These are phyloP conservation scores for Artibeus lituratus DNA, from an alignment of 2,797 vertebrate genomes.

Conservation along the genomic window DNA sequence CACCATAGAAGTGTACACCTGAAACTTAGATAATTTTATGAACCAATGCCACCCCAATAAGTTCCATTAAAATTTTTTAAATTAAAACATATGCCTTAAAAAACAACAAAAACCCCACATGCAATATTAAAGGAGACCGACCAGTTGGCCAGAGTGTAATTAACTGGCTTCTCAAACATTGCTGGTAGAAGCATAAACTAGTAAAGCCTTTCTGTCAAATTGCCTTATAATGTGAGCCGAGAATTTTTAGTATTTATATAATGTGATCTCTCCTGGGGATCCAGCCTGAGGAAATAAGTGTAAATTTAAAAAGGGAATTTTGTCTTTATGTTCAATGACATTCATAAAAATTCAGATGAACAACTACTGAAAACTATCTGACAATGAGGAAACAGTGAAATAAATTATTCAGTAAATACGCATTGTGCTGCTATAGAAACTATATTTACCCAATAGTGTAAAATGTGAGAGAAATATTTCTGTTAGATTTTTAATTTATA, in stretches of 20 bases:
- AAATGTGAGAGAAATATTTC: background rate
- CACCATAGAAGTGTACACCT: background rate
- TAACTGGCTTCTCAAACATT: background rate
- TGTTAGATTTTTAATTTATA: background rate
- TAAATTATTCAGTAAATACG: background rate
- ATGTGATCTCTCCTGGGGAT: background rate
- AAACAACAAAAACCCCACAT: background rate
- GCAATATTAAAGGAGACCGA: background rate
- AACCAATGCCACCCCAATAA: background rate
- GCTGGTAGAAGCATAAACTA: background rate
- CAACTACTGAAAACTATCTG: background rate
- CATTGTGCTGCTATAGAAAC: background rate
- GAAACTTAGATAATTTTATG: background rate
- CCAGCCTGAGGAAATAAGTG: background rate
- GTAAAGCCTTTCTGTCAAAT: background rate
- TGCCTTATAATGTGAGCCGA: background rate
- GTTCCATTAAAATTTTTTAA: background rate
- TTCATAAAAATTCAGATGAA: background rate
- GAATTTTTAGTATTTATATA: background rate
- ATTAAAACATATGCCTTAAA: background rate
- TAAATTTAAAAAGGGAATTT: constrained; percentile 14
- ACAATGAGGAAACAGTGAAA: constrained; percentile 8
- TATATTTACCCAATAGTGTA: background rate
- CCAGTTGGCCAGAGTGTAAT: background rate
- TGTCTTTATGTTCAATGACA: background rate